Evolutionary conservation across 2,113 vertebrate genomes (phyloP).

Genomic region (Saguinus midas): DNA sequence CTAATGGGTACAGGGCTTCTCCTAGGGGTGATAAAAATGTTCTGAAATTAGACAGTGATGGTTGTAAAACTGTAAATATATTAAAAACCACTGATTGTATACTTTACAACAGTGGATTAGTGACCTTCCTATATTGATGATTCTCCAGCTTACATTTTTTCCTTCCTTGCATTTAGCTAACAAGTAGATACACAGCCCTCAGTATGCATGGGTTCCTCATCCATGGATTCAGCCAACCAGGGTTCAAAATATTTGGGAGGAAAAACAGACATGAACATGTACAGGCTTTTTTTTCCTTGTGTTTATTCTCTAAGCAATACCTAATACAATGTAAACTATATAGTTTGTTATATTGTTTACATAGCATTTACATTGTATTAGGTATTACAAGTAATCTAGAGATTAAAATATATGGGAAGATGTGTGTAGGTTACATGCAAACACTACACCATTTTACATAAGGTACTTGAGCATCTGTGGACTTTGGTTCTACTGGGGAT

Average conservation of each 20-base stretch:
- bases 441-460: not conserved
- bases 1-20: not conserved
- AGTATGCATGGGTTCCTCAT: not conserved
- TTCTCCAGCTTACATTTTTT: not conserved
- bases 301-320: not conserved
- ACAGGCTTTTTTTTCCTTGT: not conserved
- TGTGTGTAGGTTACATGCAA: not conserved
- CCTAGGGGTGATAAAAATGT: not conserved
- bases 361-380: not conserved
- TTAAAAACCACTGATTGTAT: not conserved
- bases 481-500: not conserved
- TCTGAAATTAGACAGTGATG: constrained; percentile 1
- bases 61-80: not conserved
- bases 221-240: not conserved
- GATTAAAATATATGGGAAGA: not conserved
- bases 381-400: not conserved
- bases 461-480: not conserved
- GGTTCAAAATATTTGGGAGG: not conserved
- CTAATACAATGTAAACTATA: not conserved
- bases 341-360: not conserved
- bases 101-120: not conserved
- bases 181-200: not conserved
- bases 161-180: not conserved
- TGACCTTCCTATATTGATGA: not conserved
- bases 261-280: not conserved